Base-by-base conservation (phyloP, 1,140 invertebrate genomes). In the Neotoxoptera formosana region DNA sequence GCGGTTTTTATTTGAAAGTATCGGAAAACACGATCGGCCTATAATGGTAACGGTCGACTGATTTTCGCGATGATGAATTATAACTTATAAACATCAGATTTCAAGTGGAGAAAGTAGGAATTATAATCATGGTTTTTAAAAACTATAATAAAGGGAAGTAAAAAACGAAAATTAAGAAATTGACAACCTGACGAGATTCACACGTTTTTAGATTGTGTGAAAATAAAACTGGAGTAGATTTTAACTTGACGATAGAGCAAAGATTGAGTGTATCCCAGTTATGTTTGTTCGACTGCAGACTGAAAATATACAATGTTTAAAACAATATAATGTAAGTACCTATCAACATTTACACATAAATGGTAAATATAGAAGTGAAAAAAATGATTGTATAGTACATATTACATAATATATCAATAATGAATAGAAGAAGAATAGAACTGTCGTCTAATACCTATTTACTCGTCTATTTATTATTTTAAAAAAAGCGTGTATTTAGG, bases 91-190 rank as follows among this genome's bases (percentile, higher is more conserved):
- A 23, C 34, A 36, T 89, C 25, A 23, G 34, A 45, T 45, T 90
- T 90, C 20, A 56, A 89, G 34, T 89, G 41, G 41, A 60, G 89
- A 90, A 90, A 90, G 89, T 89, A 56, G 48, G 1, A 36, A 4
- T 86, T 84, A 8, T n/a, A 20, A 56, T 47, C 36, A 56, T 51
- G 51, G 21, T 53, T 56, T 53, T 89, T 53, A 17, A 45, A 45
- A 41, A 41, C 23, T 20, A 90, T 45, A 1, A 67, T 45, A n/a
- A 90, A 41, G 7, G 20, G 9, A 25, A 4, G 11, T 56, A 36
- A 14, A 90, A 1, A 34, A 41, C 8, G 34, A 34, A 53, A 30
- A 60, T 45, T 34, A 11, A 23, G 11, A 11, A 67, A 30, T 89
- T 89, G 23, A 34, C 23, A 1, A 30, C 34, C 60, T 25, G 9